Evolutionary conservation across 2,888 invertebrate species (phyloP).

Genomic region (Salticus scenicus): DNA sequence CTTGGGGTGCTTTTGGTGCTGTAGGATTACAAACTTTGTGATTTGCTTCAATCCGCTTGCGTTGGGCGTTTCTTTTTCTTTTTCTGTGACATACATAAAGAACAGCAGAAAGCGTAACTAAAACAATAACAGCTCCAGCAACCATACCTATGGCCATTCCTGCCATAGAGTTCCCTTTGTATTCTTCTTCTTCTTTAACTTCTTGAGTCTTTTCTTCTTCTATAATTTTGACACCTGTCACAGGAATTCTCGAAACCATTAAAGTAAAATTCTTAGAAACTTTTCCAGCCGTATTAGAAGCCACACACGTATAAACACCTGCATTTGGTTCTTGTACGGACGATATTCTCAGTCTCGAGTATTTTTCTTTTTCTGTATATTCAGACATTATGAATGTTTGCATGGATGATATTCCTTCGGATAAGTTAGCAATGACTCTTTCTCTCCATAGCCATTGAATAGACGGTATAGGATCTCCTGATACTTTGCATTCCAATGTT

Average conservation of each 20-base stretch:
- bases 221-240: constrained; percentile 63
- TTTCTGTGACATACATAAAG: constrained; percentile 60
- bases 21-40: constrained; percentile 63
- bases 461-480: constrained; percentile 70
- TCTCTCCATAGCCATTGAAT: constrained; percentile 70
- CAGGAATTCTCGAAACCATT: constrained; percentile 66
- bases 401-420: constrained; percentile 69
- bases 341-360: constrained; percentile 63
- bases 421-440: constrained; percentile 63
- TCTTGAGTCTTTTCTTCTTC: constrained; percentile 70
- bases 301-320: constrained; percentile 67
- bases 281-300: constrained; percentile 64
- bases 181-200: constrained; percentile 68
- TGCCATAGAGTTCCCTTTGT: constrained; percentile 55
- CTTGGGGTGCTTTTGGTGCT: constrained; percentile 52
- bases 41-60: constrained; percentile 60
- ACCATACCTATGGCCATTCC: constrained; percentile 69
- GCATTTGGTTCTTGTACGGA: constrained; percentile 70
- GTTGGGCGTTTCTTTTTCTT: constrained; percentile 47
- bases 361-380: constrained; percentile 51
- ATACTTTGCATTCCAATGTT: constrained; percentile 69
- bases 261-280: constrained; percentile 69
- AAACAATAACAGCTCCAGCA: constrained; percentile 58
- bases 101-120: constrained; percentile 55
- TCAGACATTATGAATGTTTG: constrained; percentile 64